These are phyloP conservation scores for Prosapia bicincta DNA, from an alignment of 2,888 invertebrate genomes.

Conservation along the genomic window DNA sequence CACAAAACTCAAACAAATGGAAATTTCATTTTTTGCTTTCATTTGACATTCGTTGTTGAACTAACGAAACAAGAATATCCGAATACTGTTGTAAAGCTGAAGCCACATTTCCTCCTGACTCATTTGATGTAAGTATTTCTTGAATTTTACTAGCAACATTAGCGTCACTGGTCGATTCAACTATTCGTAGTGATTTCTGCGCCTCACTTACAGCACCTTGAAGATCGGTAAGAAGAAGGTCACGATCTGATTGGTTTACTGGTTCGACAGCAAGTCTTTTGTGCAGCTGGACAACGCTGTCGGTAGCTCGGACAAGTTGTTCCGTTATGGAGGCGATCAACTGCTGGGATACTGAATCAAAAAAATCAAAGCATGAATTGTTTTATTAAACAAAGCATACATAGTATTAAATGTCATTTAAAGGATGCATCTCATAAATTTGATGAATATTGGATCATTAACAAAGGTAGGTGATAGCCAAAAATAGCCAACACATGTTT, in stretches of 20 bases:
- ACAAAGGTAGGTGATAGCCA: too few relatives aligned
- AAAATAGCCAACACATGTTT: too few relatives aligned
- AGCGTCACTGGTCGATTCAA: constrained; percentile 29
- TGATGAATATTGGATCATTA: too few relatives aligned
- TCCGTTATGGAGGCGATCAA: constrained; percentile 49
- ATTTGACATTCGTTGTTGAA: constrained; percentile 55
- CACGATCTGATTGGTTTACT: constrained; percentile 43
- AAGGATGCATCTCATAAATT: too few relatives aligned
- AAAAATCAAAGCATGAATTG: too few relatives aligned
- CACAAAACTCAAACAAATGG: neutral
- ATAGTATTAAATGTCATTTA: too few relatives aligned
- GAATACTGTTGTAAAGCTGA: constrained; percentile 61
- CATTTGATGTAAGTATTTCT: constrained; percentile 17
- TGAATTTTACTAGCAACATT: constrained; percentile 46
- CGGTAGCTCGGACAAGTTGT: constrained; percentile 62
- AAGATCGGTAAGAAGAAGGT: constrained; percentile 42
- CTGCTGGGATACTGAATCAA: constrained; percentile 51
- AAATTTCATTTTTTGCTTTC: constrained; percentile 23
- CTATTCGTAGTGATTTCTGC: constrained; percentile 46
- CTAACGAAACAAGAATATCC: constrained; percentile 56
- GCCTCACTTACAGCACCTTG: constrained; percentile 48
- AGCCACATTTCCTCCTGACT: constrained; percentile 44
- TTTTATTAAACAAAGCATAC: too few relatives aligned
- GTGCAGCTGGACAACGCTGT: constrained; percentile 68
- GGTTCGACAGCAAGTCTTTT: constrained; percentile 58